Evolutionary conservation across 1,140 invertebrate species (phyloP).

Genomic region (Hermetia illucens): DNA sequence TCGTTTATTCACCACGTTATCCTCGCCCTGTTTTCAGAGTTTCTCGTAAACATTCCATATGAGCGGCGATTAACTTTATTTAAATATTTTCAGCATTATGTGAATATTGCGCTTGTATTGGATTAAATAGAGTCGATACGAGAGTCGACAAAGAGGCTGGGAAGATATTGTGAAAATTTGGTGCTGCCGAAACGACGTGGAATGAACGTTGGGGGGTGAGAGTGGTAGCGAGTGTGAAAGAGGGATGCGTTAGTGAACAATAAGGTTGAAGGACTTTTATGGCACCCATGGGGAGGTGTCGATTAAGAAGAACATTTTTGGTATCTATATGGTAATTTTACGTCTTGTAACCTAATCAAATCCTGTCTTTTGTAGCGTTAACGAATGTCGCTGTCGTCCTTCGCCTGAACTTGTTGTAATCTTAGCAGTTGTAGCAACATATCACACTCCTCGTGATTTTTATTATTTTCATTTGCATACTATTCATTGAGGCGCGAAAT

Average conservation of each 20-base stretch:
- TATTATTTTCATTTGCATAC: too few species aligned
- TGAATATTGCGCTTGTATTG: not conserved
- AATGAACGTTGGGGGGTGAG: too few species aligned
- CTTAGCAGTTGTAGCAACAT: too few species aligned
- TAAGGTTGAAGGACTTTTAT: not conserved
- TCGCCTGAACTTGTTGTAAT: too few species aligned
- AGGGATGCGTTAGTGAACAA: not conserved
- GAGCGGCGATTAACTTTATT: constrained; percentile 1
- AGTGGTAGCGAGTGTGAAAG: too few species aligned
- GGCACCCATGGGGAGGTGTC: not conserved
- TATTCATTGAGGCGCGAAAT: too few species aligned
- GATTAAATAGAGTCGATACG: not conserved
- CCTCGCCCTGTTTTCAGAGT: too few species aligned
- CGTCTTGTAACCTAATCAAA: constrained; percentile 2
- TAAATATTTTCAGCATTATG: not conserved
- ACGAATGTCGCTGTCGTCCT: too few species aligned
- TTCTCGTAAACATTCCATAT: too few species aligned
- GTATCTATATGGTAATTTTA: constrained; percentile 1
- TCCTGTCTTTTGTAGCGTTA: not conserved
- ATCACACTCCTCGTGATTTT: too few species aligned
- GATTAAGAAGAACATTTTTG: not conserved
- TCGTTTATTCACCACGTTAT: too few species aligned
- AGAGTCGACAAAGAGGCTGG: not conserved
- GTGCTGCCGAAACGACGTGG: too few species aligned
- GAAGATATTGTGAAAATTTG: not conserved